These are phyloP conservation scores for Ctenopoma multispine DNA, from an alignment of 2,797 vertebrate species.

Conservation along the genomic window DNA sequence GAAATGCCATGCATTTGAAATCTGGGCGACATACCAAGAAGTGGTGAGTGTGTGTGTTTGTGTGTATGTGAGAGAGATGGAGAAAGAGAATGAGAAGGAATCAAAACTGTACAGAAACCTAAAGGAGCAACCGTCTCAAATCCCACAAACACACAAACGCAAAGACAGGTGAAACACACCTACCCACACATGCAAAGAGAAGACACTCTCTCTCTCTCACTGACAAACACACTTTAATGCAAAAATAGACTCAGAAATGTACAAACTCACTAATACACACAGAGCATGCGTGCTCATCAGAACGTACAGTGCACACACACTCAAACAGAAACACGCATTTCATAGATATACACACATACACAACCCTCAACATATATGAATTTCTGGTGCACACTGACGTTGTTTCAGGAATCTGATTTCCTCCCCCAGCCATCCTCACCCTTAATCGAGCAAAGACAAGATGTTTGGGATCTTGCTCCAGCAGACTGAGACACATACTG, in stretches of 20 bases:
- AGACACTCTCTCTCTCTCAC: neutral
- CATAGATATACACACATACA: no score
- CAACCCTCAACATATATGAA: no score
- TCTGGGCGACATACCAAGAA: constrained; percentile 59
- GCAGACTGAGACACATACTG: no score
- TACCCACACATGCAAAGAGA: constrained; percentile 8
- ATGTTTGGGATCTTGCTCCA: neutral
- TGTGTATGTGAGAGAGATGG: neutral
- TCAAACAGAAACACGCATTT: no score
- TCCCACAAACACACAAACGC: constrained; percentile 22
- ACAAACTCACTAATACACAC: neutral
- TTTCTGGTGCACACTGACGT: no score
- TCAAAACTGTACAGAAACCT: constrained; percentile 37
- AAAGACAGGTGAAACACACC: constrained; percentile 23
- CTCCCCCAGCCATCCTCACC: neutral
- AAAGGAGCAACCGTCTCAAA: constrained; percentile 51
- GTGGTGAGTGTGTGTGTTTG: neutral
- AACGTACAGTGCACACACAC: neutral
- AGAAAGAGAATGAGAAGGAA: constrained; percentile 13
- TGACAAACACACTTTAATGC: neutral
- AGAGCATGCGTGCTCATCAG: neutral
- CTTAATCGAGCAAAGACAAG: neutral
- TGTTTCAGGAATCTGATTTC: no score
- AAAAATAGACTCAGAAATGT: neutral
- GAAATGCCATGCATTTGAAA: constrained; percentile 72